Conservation (phyloP, 2,113 vertebrate genomes). For the Euleptes europaea region DNA sequence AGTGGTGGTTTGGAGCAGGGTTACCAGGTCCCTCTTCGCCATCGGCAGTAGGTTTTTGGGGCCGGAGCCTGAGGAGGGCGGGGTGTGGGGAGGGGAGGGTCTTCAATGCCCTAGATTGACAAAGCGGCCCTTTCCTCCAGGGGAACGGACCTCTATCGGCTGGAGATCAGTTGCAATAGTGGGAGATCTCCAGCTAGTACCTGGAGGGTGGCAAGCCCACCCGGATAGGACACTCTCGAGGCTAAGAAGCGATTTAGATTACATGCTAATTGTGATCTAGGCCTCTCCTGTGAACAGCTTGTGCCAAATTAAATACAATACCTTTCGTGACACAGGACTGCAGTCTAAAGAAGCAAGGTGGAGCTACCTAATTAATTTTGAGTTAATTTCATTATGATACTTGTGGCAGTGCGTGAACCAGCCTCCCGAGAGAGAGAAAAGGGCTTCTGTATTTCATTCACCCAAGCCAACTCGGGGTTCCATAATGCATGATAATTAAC, state of each 20-base stretch:
- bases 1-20: too few species aligned
- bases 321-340: slow-evolving; percentile 47
- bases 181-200: too few species aligned
- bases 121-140: too few species aligned
- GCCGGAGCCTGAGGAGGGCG: too few species aligned
- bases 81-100: too few species aligned
- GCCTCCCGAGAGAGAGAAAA: background rate
- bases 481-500: accelerated
- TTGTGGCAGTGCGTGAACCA: background rate
- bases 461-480: background rate
- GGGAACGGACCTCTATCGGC: too few species aligned
- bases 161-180: too few species aligned
- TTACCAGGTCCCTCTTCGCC: too few species aligned
- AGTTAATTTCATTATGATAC: slow-evolving; percentile 47
- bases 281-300: slow-evolving; percentile 33
- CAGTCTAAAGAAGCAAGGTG: slow-evolving; percentile 45
- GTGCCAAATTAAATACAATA: slow-evolving; percentile 41
- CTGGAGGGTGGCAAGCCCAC: too few species aligned
- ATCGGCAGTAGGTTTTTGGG: too few species aligned
- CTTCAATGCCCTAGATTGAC: too few species aligned
- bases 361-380: slow-evolving; percentile 54
- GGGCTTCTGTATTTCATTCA: background rate
- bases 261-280: slow-evolving; percentile 36
- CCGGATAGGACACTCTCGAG: slow-evolving; percentile 5
- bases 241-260: slow-evolving; percentile 39